Evolutionary conservation across 2,797 vertebrate genomes (phyloP).

Genomic region (Melanogrammus aeglefinus): DNA sequence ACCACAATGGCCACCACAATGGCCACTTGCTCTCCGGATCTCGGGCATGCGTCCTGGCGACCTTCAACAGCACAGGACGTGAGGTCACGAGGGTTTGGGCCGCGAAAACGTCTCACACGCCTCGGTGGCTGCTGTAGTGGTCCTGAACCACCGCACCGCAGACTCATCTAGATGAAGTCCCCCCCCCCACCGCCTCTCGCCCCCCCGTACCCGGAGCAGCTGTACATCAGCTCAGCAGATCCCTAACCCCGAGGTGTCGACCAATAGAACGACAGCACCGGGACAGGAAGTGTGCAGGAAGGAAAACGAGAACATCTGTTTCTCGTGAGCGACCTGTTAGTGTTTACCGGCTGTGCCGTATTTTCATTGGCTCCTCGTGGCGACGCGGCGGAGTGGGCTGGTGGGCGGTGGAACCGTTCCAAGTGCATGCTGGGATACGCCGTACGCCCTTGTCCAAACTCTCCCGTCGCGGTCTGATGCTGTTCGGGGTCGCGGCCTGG

Average conservation of each 20-base stretch:
- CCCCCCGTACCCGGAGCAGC: background rate
- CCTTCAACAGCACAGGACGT: no score
- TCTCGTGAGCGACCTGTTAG: constrained; percentile 60
- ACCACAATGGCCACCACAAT: background rate
- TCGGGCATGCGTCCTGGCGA: background rate
- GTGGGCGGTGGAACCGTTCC: background rate
- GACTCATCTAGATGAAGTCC: background rate
- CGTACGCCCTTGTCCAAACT: constrained; percentile 52
- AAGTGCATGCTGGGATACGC: constrained; percentile 58
- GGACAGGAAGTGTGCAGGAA: background rate
- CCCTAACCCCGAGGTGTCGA: background rate
- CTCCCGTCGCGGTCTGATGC: constrained; percentile 20
- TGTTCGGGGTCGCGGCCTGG: background rate
- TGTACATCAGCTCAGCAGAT: constrained; percentile 11
- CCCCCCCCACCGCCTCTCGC: no score
- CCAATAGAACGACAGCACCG: background rate
- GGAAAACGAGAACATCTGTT: constrained; percentile 64
- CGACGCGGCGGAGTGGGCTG: background rate
- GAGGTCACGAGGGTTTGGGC: background rate
- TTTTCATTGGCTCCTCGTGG: constrained; percentile 40
- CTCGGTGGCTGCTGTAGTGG: background rate
- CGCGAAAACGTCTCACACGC: no score
- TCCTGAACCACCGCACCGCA: background rate
- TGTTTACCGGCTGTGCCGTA: constrained; percentile 65
- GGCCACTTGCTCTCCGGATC: background rate